Evolutionary conservation across 2,888 invertebrate genomes (phyloP), one percentile per base, ranked within the genome.

Genomic region (Achlya flavicornis): DNA sequence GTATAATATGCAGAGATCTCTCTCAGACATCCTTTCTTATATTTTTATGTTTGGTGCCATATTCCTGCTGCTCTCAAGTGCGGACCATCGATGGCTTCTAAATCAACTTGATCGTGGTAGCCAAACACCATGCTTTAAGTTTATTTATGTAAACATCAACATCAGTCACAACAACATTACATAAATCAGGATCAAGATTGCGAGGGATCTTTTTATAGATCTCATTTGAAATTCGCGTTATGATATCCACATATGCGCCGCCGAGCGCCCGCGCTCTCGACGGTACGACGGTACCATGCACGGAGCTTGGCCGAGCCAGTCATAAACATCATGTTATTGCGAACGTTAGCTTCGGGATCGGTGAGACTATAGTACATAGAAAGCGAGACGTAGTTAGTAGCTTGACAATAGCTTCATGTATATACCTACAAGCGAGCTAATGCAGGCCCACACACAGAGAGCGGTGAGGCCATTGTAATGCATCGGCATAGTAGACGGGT

Each of bases 231-330:
- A 59, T 38, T 59, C 38, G 14, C 33, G 35, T 8, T 16, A n/a
- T 14, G 58, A 35, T 19, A 53, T 53, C 19, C 19, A 53, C 53
- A 53, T 53, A 53, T 53, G 38, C 46, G 57, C 32, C 10, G 19
- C 26, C 26, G 41, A 14, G 35, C 41, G 46, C 6, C 46, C n/a
- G 46, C 46, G 46, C n/a, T n/a, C 6, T 3, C 19, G 7, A n/a
- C n/a, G n/a, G n/a, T n/a, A n/a, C 41, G 16, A 64, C 69, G 62
- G 78, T 73, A 69, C 78, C 71, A 69, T 72, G 72, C 76, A 70
- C 77, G 58, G 63, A 65, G 33, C 48, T 33, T 68, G 57, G 46
- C 62, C 65, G 66, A 61, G 61, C 46, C 14, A 60, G 19, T 71
- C 74, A 69, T 76, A 74, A 74, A 73, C 73, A 68, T 69, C 62